Evolutionary conservation across 23 tunicate species (phyloP), one percentile per base, ranked within the genome.

Genomic region (Halocynthia aurantium): DNA sequence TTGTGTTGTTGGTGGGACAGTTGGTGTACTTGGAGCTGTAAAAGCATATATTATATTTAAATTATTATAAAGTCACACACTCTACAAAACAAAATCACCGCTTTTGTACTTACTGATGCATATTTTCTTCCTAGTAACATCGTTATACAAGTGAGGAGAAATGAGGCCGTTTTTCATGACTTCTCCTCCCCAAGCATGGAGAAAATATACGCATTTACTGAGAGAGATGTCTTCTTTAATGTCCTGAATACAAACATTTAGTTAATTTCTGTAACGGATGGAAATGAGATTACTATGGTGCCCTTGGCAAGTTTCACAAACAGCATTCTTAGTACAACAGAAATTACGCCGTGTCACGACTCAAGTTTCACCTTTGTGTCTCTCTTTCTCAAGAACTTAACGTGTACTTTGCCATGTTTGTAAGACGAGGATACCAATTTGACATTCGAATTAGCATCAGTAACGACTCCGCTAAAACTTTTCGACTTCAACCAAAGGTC

Each of bases 131-230:
- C 31, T 65, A 49, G 49, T 65, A 15, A 65, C 70, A 65, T 10
- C 22, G 5, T 65, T 65, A 15, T 65, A 49, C 9, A 49, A 5
- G 31, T 65, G 70, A 10, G 70, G 49, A 10, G 70, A 9, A 5
- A 65, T 65, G 9, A 20, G n/a, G 22, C 17, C 70, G n/a, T 49
- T 49, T 65, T 65, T 40, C 10, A 20, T 40, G 6, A 49, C 70
- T 15, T 49, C 10, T 10, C 70, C 70, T 10, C 70, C 70, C 70
- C 70, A 65, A 20, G 70, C 70, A 15, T 20, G 31, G 22, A 65
- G 19, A 49, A 65, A 65, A 49, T 65, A 65, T 40, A 65, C 70
- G 31, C 70, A 65, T 40, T 65, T 65, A 49, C 5, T 20, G 0
- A 65, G 17, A 13, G 17, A 58, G 1, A 58, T 58, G 63, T 58